Conservation (phyloP, 1,140 invertebrate genomes). For the Asobara japonica region DNA sequence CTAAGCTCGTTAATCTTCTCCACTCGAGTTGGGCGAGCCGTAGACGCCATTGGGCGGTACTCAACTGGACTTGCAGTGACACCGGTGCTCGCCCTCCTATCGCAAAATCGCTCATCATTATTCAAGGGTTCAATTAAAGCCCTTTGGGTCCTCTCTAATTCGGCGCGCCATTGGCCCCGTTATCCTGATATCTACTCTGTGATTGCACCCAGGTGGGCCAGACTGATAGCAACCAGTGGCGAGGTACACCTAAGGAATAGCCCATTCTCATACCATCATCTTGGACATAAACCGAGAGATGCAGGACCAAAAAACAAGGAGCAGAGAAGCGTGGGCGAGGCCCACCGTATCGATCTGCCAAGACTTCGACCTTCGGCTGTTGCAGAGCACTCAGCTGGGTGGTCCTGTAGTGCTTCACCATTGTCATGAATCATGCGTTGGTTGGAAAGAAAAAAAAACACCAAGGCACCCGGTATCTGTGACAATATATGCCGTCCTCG, state of each 20-base stretch:
- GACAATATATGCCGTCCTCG: neutral
- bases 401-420: slow-evolving; percentile 51
- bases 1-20: neutral
- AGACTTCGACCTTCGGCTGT: slow-evolving; percentile 51
- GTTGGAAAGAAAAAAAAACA: neutral
- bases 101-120: slow-evolving; percentile 61
- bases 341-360: slow-evolving; percentile 58
- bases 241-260: neutral
- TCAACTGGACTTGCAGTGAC: slow-evolving; percentile 31
- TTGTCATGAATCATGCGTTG: slow-evolving; percentile 57
- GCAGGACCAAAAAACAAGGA: slow-evolving; percentile 22
- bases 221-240: slow-evolving; percentile 9
- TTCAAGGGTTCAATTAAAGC: slow-evolving; percentile 66
- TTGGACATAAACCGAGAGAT: slow-evolving; percentile 22
- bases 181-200: slow-evolving; percentile 62
- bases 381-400: slow-evolving; percentile 58
- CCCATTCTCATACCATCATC: slow-evolving; percentile 8
- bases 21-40: neutral
- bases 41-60: neutral
- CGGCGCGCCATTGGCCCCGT: slow-evolving; percentile 50
- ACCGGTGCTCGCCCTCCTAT: slow-evolving; percentile 49
- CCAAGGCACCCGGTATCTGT: neutral
- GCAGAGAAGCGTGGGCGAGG: slow-evolving; percentile 54
- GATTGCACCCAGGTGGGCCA: slow-evolving; percentile 58
- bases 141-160: slow-evolving; percentile 61